These are phyloP conservation scores for Harmothoe impar DNA, from an alignment of 2,888 invertebrate species.

Conservation along the genomic window DNA sequence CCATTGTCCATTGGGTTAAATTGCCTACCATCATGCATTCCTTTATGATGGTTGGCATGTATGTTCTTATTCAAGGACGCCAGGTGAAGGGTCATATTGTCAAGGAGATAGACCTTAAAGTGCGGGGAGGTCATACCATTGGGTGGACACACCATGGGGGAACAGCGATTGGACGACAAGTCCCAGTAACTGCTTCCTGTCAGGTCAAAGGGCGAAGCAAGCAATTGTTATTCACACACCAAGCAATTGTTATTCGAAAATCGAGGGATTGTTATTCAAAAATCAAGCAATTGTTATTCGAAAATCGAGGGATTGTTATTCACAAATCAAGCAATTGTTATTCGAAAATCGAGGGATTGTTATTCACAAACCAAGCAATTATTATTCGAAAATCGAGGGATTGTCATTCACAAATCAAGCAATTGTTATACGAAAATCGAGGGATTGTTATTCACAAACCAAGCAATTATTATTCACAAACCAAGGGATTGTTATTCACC, in stretches of 20 bases:
- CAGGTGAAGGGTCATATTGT: slow-evolving; percentile 52
- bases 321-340: background rate
- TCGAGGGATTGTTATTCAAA: too few relatives aligned
- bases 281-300: too few relatives aligned
- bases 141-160: background rate
- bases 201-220: slow-evolving; percentile 18
- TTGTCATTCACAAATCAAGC: too few relatives aligned
- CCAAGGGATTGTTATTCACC: too few relatives aligned
- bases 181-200: slow-evolving; percentile 59
- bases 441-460: too few relatives aligned
- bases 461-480: too few relatives aligned
- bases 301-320: background rate
- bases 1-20: background rate
- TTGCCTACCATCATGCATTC: background rate
- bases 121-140: background rate
- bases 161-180: background rate
- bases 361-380: too few relatives aligned
- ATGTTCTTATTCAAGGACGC: background rate
- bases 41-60: background rate
- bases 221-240: background rate
- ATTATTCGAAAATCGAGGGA: too few relatives aligned
- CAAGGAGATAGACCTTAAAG: slow-evolving; percentile 60
- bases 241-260: too few relatives aligned
- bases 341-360: too few relatives aligned
- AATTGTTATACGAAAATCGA: too few relatives aligned